Conservation (phyloP, 2,113 vertebrate species). For the Callocephalon fimbriatum region DNA sequence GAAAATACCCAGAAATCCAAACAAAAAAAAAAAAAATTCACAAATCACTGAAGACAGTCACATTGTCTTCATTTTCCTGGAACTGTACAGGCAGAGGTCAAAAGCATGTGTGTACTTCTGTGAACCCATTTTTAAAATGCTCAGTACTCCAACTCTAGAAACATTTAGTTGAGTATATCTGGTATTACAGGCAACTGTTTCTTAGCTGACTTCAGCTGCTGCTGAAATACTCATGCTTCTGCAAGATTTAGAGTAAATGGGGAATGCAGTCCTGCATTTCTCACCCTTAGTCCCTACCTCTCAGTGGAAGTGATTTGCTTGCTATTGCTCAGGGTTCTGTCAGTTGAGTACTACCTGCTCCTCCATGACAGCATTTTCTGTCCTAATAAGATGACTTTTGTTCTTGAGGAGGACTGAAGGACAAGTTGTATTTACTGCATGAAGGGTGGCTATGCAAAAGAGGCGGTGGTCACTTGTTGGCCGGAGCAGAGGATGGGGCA, state of each 20-base stretch:
- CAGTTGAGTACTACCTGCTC: neutral
- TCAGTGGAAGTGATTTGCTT: neutral
- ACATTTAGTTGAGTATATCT: neutral
- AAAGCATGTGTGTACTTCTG: neutral
- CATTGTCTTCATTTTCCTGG: neutral
- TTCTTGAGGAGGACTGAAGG: neutral
- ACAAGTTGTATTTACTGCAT: neutral
- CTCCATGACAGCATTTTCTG: neutral
- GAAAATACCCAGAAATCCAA: neutral
- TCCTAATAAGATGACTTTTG: neutral
- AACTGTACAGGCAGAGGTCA: neutral
- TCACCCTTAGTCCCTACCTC: neutral
- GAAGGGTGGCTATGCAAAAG: too few species aligned
- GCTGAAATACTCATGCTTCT: neutral
- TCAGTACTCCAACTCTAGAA: neutral
- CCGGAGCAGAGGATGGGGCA: too few species aligned
- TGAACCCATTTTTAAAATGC: neutral
- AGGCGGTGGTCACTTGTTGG: too few species aligned
- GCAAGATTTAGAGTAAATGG: neutral
- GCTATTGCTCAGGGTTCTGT: neutral
- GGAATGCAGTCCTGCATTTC: neutral
- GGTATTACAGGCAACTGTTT: neutral
- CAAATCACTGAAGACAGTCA: neutral
- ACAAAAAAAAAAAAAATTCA: neutral
- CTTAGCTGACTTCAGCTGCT: neutral